These are phyloP conservation scores for Pelosia muscerda DNA, from an alignment of 2,888 invertebrate genomes.

Conservation along the genomic window DNA sequence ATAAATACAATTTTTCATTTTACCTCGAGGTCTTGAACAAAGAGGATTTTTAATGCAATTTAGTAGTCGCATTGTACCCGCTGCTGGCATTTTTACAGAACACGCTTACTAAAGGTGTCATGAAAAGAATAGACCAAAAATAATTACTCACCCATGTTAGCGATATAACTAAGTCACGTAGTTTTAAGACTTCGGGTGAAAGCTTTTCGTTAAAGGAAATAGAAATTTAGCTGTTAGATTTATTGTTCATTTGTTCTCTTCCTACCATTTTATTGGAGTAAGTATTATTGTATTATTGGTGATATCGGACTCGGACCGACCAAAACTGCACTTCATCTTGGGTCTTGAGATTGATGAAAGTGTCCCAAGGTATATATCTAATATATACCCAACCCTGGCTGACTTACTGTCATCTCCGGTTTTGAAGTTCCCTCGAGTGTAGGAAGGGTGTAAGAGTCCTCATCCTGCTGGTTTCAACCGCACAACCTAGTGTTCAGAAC, in stretches of 20 bases:
- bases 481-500: no score
- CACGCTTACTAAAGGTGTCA: constrained; percentile 61
- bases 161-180: constrained; percentile 37
- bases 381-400: no score
- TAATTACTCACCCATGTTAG: constrained; percentile 47
- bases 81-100: constrained; percentile 57
- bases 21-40: constrained; percentile 54
- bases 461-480: no score
- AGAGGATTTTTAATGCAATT: constrained; percentile 78
- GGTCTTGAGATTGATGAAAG: no score
- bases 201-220: constrained; percentile 13
- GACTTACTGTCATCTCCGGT: not conserved
- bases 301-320: no score
- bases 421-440: no score
- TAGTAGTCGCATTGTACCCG: constrained; percentile 61
- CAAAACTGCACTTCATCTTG: no score
- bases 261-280: no score
- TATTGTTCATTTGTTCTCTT: no score
- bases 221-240: constrained; percentile 5
- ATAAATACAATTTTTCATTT: constrained; percentile 67
- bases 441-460: no score
- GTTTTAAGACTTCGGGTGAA: constrained; percentile 32
- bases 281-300: no score
- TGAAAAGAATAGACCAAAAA: constrained; percentile 53
- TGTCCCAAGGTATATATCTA: no score